Evolutionary conservation across 2,113 vertebrate species (phyloP).

Genomic region (Apistogramma diplotaenia): DNA sequence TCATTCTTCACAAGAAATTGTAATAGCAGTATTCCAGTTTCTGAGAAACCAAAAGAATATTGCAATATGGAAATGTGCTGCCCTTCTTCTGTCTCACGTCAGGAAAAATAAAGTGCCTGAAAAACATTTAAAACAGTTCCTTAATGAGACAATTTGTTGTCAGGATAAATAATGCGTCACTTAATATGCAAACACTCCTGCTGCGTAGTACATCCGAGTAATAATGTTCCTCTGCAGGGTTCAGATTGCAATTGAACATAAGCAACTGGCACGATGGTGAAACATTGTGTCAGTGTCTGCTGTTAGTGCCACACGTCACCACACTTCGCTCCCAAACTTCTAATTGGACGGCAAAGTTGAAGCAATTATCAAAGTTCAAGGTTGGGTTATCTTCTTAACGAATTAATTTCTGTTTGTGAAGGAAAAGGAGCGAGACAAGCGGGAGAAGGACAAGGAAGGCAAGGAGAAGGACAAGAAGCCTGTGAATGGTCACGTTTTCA

Average conservation of each 20-base stretch:
- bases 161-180: constrained; percentile 49
- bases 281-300: constrained; percentile 3
- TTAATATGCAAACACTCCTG: constrained; percentile 46
- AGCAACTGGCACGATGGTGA: not conserved
- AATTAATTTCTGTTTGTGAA: constrained; percentile 65
- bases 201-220: constrained; percentile 38
- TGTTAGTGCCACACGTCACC: not conserved
- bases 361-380: not conserved
- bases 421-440: constrained; percentile 89
- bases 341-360: not conserved
- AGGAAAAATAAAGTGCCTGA: not conserved
- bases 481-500: constrained; percentile 86
- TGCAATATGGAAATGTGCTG: not conserved
- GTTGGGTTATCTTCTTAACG: not conserved
- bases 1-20: not conserved
- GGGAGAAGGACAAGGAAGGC: constrained; percentile 85
- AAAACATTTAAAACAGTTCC: constrained; percentile 18
- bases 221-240: constrained; percentile 53
- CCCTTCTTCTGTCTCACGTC: not conserved
- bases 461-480: constrained; percentile 90
- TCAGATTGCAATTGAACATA: constrained; percentile 41
- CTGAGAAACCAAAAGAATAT: not conserved
- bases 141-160: constrained; percentile 54
- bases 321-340: not conserved
- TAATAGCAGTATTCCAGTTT: not conserved